phyloP scores from a whole-genome alignment of 35 echinoderm and acorn worm genomes.

The Heliocidaris tuberculata region DNA sequence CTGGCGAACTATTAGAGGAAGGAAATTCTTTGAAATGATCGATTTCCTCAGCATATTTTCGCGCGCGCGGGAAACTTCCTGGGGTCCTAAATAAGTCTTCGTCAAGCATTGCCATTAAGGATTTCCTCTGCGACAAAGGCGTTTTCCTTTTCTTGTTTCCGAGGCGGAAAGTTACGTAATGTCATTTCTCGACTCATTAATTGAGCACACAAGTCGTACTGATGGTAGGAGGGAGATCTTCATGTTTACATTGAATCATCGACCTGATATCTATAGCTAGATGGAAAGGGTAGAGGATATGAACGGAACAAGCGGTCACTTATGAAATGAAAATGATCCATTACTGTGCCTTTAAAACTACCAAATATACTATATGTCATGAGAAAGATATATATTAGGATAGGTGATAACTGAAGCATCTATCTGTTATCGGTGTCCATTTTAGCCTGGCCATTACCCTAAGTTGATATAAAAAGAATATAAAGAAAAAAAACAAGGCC shows the following conservation, averaged over 20 bases:
- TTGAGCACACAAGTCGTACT: not conserved
- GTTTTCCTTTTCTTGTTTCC: constrained; percentile 51
- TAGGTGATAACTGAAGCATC: no score
- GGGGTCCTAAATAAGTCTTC: constrained; percentile 41
- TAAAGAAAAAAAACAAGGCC: no score
- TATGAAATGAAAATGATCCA: not conserved
- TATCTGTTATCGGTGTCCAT: no score
- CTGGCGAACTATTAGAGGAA: constrained; percentile 56
- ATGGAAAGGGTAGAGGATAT: not conserved
- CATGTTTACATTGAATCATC: not conserved
- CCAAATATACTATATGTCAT: not conserved
- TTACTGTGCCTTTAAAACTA: not conserved
- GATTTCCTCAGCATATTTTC: constrained; percentile 73
- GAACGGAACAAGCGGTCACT: not conserved
- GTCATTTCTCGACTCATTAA: constrained; percentile 35
- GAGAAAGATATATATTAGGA: no score
- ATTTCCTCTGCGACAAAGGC: constrained; percentile 39
- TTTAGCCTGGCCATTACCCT: no score
- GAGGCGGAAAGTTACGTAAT: constrained; percentile 52
- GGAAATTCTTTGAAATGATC: constrained; percentile 76
- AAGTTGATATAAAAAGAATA: no score
- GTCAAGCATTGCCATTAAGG: constrained; percentile 34
- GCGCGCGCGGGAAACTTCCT: constrained; percentile 67
- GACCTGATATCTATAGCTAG: not conserved
- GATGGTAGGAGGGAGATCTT: not conserved